These are phyloP conservation scores for Drosophila histrio DNA, from an alignment of 2,888 invertebrate species.

Conservation along the genomic window DNA sequence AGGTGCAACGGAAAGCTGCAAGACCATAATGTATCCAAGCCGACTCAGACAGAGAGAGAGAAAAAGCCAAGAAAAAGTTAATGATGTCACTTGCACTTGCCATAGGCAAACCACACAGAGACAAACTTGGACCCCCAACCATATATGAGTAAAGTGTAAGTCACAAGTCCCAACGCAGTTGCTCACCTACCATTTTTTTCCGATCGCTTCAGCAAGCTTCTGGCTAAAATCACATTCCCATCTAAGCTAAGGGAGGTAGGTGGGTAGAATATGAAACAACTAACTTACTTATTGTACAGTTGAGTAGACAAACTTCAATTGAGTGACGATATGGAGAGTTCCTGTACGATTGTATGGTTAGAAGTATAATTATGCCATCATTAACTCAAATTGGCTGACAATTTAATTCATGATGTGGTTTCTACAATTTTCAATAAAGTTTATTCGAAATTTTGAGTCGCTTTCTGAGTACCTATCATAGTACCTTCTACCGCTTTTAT, in stretches of 20 bases:
- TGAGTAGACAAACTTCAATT: neutral
- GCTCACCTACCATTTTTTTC: neutral
- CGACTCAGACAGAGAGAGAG: constrained; percentile 20
- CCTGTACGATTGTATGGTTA: neutral
- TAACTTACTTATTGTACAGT: constrained; percentile 23
- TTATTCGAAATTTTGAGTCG: too few relatives aligned
- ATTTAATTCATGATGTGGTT: too few relatives aligned
- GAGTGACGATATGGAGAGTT: neutral
- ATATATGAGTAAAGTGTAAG: neutral
- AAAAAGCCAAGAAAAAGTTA: constrained; percentile 63
- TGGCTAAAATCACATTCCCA: constrained; percentile 1
- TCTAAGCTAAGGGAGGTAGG: constrained; percentile 12
- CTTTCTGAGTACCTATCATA: too few relatives aligned
- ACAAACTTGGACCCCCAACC: constrained; percentile 13
- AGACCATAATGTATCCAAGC: constrained; percentile 47
- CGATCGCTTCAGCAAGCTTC: neutral
- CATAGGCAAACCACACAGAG: constrained; percentile 34
- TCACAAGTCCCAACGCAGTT: neutral
- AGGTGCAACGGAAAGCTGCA: constrained; percentile 49
- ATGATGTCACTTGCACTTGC: constrained; percentile 79
- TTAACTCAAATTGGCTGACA: too few relatives aligned
- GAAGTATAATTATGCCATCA: neutral
- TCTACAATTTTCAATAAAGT: too few relatives aligned
- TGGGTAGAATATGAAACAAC: constrained; percentile 29
- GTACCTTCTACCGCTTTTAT: too few relatives aligned